Evolutionary conservation across 2,797 vertebrate genomes (phyloP), one percentile per base, ranked within the genome.

Genomic region (Molothrus ater): DNA sequence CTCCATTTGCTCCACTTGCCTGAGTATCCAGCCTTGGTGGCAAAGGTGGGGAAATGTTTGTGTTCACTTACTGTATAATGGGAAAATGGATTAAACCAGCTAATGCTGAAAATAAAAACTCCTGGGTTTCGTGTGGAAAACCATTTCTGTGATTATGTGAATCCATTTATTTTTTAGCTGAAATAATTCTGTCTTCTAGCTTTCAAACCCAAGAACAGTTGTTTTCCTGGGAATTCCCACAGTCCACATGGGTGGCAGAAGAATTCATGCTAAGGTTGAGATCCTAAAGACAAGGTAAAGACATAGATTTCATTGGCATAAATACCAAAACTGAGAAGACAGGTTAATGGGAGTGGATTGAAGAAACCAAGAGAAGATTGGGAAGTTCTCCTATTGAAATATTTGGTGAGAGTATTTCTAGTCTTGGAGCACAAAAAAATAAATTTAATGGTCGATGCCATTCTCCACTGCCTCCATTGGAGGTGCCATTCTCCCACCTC

Each of bases 171-270:
- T 70, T 88, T 91, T 79, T 38, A 66, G 64, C 43, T 90, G 66
- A 84, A 92, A 72, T 69, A 93, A 72, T 63, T 84, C 12, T 91
- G 70, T 71, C 43, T 92, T 91, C 50, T 80, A 72, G 66, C 36
- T 86, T 92, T 92, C 64, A 73, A 69, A 86, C 60, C 17, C 64
- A 84, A 51, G 50, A 61, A 32, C 7, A 80, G 51, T 32, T 88
- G 29, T 69, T 80, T 18, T 43, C 31, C 21, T 72, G 32, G 29
- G 38, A 57, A 29, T 57, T 88, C 45, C 80, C n/a, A 80, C 36
- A 82, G 78, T 43, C 57, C 29, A n/a, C 29, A 8, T 2, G 17
- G 17, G 45, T 78, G 61, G 60, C 65, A 71, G 85, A 81, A 87
- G 45, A 69, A 64, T 59, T 80, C 16, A n/a, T 22, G 45, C 59